Evolutionary conservation across 2,113 vertebrate species (phyloP).

Genomic region (Eleginops maclovinus): DNA sequence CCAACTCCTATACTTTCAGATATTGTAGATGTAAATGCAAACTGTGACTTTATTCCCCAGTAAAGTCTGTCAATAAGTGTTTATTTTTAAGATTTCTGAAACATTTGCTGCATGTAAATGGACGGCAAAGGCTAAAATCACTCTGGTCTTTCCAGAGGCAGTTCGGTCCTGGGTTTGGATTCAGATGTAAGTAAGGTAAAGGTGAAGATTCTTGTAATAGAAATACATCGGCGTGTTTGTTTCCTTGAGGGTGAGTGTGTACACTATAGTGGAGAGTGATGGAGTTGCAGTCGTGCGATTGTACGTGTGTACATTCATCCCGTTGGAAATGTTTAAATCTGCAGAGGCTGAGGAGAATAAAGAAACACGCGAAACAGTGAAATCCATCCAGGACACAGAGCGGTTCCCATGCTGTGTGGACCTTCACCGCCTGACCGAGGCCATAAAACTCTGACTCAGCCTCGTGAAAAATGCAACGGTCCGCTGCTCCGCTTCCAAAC

Average conservation of each 20-base stretch:
- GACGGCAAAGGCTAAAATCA: too few species aligned
- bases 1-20: too few species aligned
- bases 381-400: constrained; percentile 28
- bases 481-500: constrained; percentile 52
- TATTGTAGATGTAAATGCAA: too few species aligned
- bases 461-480: constrained; percentile 51
- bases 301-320: background rate
- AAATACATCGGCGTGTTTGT: constrained; percentile 1
- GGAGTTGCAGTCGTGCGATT: background rate
- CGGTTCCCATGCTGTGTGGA: constrained; percentile 3
- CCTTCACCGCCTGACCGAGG: constrained; percentile 32
- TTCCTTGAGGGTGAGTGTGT: background rate
- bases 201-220: too few species aligned
- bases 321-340: constrained; percentile 37
- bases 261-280: constrained; percentile 12
- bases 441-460: constrained; percentile 51
- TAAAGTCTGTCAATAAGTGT: too few species aligned
- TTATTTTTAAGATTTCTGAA: too few species aligned
- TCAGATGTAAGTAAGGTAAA: too few species aligned
- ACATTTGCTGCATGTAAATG: too few species aligned
- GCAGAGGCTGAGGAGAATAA: background rate
- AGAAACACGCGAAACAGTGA: background rate
- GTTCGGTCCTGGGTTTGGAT: background rate
- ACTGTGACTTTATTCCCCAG: too few species aligned
- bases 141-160: too few species aligned